Evolutionary conservation across 2,797 vertebrate genomes (phyloP).

Genomic region (Eurystomus glaucurus): DNA sequence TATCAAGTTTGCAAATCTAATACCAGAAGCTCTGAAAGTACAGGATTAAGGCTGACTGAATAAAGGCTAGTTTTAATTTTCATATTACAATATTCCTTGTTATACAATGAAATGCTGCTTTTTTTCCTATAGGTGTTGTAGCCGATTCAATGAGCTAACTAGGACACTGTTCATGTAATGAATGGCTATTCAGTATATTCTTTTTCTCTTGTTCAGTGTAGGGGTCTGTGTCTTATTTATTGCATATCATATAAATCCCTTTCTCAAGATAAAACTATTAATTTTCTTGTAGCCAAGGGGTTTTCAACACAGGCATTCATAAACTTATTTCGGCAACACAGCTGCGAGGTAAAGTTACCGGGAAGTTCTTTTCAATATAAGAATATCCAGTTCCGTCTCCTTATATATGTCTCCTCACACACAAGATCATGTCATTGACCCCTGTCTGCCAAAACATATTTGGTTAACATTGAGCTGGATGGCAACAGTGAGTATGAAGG

Average conservation of each 20-base stretch:
- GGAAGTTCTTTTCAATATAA: background rate
- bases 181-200: accelerated
- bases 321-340: background rate
- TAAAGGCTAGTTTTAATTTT: background rate
- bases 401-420: background rate
- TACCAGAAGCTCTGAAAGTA: background rate
- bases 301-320: background rate
- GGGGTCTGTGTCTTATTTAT: background rate
- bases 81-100: background rate
- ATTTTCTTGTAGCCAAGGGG: background rate
- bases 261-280: background rate
- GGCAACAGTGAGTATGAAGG: background rate
- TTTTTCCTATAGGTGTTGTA: background rate
- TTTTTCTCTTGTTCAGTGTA: background rate
- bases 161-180: background rate
- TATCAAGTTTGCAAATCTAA: background rate
- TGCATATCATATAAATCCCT: background rate
- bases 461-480: background rate
- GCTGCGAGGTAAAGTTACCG: background rate
- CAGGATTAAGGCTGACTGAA: background rate
- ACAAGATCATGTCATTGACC: background rate
- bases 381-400: background rate
- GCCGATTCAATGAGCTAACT: background rate
- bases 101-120: background rate
- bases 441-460: background rate